phyloP scores from a whole-genome alignment of 2,113 vertebrate genomes.

The Pachycephala philippinensis region DNA sequence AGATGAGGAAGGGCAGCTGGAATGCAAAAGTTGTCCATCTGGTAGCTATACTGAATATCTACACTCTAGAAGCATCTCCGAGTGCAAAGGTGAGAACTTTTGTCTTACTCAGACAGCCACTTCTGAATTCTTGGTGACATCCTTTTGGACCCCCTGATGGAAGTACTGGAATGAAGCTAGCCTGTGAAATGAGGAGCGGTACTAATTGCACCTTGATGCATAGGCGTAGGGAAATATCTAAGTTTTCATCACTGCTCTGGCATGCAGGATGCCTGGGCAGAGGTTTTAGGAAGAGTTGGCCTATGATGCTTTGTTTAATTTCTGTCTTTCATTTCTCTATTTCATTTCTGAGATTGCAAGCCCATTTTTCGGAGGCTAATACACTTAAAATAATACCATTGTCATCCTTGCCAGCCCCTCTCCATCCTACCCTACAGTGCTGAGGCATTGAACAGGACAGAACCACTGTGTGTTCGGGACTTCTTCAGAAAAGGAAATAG shows the following conservation, averaged over 20 bases:
- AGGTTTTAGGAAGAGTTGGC: neutral
- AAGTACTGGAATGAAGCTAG: neutral
- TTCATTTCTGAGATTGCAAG: neutral
- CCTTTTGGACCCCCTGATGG: neutral
- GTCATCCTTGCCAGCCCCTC: neutral
- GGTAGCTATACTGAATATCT: conserved; percentile 90
- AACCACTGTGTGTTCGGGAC: neutral
- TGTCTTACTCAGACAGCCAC: neutral
- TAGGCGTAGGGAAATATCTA: neutral
- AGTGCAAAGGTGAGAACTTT: conserved; percentile 86
- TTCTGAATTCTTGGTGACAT: neutral
- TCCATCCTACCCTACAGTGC: neutral
- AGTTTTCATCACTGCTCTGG: neutral
- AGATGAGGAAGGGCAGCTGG: conserved; percentile 90
- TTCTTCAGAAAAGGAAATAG: neutral
- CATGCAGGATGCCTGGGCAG: neutral
- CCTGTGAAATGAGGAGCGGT: neutral
- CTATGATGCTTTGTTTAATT: neutral
- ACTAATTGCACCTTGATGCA: neutral
- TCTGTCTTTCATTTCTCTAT: neutral
- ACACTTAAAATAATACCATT: neutral
- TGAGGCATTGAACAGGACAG: neutral
- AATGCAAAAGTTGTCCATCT: conserved; percentile 88
- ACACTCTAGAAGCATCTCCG: conserved; percentile 85
- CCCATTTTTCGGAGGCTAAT: neutral